Base-by-base conservation (phyloP, 2,888 invertebrate genomes). In the Tiliacea aurago region DNA sequence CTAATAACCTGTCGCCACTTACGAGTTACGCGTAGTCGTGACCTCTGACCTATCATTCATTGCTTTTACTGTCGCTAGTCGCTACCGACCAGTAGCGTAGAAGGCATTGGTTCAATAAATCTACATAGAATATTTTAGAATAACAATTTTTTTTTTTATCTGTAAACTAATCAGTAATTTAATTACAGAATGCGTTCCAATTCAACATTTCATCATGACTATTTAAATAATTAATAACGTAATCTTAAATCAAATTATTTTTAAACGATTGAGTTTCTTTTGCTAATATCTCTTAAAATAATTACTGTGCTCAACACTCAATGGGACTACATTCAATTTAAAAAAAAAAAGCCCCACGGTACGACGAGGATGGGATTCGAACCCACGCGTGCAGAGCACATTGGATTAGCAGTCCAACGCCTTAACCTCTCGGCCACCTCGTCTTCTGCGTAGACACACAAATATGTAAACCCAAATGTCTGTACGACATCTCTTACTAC, bases 371-470 rank as follows among this genome's bases (percentile, higher is more conserved):
- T 97, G 97, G 97, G 97, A 97, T 97, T 97, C 97, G 97, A 97
- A 97, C 97, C 97, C 97, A 97, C 97, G 97, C 97, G 97, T 97
- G 97, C 97, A 97, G 97, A 97, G 97, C 97, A 97, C 97, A 97
- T 97, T 97, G 97, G 97, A 97, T 97, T 97, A 97, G 97, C 97
- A 97, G 97, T 96, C 96, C 96, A 96, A 96, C 96, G 96, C 96
- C 96, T 96, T 96, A 96, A 96, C 96, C 96, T 91, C 96, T 96
- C 96, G 96, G 96, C 96, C 96, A 96, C 96, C 95, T 96, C 96
- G 95, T 96, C 96, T 77, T 80, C 49, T 61, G 23, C 0, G 0
- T 10, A 0, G 0, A 0, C 0, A 0, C 0, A 41, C 59, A 59
- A 81, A 83, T 63, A 58, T 56, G 37, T 45, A 37, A 37, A 58